Percentiles rank a stretch among this genome's conserved stretches.
phyloP scores from a whole-genome alignment of 2,888 invertebrate species.

The Xanthorhoe spadicearia region DNA sequence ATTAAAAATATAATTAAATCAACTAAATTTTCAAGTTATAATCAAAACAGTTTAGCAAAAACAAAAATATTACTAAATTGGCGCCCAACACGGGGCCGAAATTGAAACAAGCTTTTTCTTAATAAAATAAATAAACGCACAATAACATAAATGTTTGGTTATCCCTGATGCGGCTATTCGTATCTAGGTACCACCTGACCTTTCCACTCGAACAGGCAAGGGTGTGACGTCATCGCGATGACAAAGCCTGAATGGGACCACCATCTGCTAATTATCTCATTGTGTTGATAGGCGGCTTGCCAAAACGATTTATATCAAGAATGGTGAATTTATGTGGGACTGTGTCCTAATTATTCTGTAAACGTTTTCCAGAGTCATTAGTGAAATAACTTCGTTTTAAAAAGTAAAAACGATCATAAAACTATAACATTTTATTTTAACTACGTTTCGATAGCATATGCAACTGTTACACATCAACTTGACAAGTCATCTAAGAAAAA shows the following conservation, averaged over 20 bases:
- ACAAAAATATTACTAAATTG: not conserved
- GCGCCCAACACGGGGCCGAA: constrained; percentile 10
- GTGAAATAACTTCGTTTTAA: not conserved
- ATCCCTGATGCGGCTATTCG: constrained; percentile 20
- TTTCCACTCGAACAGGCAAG: constrained; percentile 31
- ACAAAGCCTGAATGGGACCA: constrained; percentile 32
- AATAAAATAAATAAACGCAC: constrained; percentile 8
- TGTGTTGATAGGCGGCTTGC: constrained; percentile 29
- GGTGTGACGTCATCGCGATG: constrained; percentile 34
- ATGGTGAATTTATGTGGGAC: not conserved
- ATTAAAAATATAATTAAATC: too few relatives aligned
- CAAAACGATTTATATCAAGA: constrained; percentile 21
- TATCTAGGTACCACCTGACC: constrained; percentile 27
- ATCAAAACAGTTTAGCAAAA: too few relatives aligned
- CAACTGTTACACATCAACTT: too few relatives aligned
- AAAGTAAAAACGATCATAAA: too few relatives aligned
- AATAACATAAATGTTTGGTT: constrained; percentile 21
- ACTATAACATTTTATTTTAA: too few relatives aligned
- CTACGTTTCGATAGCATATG: too few relatives aligned
- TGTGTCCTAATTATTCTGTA: not conserved
- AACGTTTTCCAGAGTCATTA: not conserved
- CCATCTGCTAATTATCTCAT: constrained; percentile 34
- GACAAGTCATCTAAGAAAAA: too few relatives aligned
- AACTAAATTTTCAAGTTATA: too few relatives aligned
- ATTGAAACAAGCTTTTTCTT: not conserved